These are phyloP conservation scores for Augochlora pura DNA, from an alignment of 1,140 invertebrate genomes.

Conservation along the genomic window DNA sequence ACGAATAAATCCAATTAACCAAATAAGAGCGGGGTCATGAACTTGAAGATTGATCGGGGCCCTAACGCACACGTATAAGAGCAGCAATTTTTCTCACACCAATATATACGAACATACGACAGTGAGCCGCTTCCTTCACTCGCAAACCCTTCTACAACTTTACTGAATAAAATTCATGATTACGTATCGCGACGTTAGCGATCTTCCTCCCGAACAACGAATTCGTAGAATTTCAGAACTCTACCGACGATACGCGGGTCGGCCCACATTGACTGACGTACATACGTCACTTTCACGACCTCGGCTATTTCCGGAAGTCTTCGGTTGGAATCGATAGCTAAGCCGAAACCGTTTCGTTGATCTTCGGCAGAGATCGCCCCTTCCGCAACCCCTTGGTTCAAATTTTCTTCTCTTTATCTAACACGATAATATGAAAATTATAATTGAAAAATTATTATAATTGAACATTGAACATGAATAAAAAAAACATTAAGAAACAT, in stretches of 20 bases:
- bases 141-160: background rate
- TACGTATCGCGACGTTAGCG: constrained; percentile 17
- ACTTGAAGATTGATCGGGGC: constrained; percentile 47
- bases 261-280: constrained; percentile 52
- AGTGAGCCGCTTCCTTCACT: background rate
- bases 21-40: constrained; percentile 31
- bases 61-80: constrained; percentile 42
- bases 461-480: too few species aligned
- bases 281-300: constrained; percentile 52
- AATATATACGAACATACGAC: constrained; percentile 14
- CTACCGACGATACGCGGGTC: constrained; percentile 37
- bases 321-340: constrained; percentile 71
- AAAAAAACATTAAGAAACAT: too few species aligned
- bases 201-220: constrained; percentile 22
- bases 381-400: constrained; percentile 32
- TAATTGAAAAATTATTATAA: too few species aligned
- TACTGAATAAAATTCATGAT: constrained; percentile 39
- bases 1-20: constrained; percentile 38
- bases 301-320: constrained; percentile 62
- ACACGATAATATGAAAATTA: background rate
- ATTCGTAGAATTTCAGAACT: constrained; percentile 23
- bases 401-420: constrained; percentile 9
- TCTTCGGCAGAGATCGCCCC: constrained; percentile 45
- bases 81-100: constrained; percentile 21
- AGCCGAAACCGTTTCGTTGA: constrained; percentile 40